Evolutionary conservation across 2,797 vertebrate genomes (phyloP).

Genomic region (Anisognathus igniventris): DNA sequence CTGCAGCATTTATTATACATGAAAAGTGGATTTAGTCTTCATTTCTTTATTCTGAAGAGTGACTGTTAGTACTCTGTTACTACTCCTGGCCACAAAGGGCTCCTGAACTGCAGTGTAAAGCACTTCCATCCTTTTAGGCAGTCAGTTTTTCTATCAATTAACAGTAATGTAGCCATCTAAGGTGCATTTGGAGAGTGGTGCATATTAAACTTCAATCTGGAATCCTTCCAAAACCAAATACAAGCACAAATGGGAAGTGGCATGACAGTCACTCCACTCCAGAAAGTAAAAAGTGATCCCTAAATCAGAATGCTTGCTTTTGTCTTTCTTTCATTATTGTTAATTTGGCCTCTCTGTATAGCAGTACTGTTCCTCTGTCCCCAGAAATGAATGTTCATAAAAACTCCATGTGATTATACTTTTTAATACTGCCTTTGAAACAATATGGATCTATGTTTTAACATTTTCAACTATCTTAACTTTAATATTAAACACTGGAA

Average conservation of each 20-base stretch:
- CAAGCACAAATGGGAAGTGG: background rate
- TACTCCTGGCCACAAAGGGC: background rate
- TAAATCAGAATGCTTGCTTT: background rate
- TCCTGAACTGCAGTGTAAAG: background rate
- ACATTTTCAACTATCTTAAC: background rate
- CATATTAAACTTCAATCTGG: background rate
- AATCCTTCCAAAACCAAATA: conserved; percentile 18
- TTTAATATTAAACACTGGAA: background rate
- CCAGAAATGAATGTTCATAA: background rate
- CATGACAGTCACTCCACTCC: background rate
- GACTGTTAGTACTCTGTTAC: background rate
- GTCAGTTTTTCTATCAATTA: background rate
- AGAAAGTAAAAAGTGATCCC: background rate
- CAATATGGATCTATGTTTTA: background rate
- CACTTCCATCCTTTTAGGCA: background rate
- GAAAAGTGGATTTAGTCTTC: background rate
- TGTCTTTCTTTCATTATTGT: background rate
- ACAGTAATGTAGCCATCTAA: background rate
- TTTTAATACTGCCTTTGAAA: background rate
- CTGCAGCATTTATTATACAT: background rate
- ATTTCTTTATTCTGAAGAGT: background rate
- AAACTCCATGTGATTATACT: background rate
- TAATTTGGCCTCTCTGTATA: background rate
- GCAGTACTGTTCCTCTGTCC: background rate
- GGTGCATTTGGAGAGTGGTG: background rate